Base-by-base conservation (phyloP, 2,113 vertebrate genomes). In the Pomatorhinus ruficollis region DNA sequence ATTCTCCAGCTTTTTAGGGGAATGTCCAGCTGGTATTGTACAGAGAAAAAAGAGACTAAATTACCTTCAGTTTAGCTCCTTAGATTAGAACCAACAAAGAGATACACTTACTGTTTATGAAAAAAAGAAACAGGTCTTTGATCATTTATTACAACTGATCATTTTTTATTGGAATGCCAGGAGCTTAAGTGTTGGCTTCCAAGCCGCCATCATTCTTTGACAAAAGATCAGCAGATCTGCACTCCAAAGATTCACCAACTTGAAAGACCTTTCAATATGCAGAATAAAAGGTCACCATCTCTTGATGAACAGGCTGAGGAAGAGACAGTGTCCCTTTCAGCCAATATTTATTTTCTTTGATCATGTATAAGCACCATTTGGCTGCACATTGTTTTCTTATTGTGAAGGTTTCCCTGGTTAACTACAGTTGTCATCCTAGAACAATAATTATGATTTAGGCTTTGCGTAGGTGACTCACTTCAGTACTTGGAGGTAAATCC, bases 61-160 rank as follows among this genome's bases (percentile, higher is more conserved):
- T 80, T 95, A 90, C 28, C 45, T 90, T 94, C 66, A 61, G 89
- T 72, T 66, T 84, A 72, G 10, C 53, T 95, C 75, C 92, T 95
- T 78, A 45, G 33, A 64, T 77, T 83, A 83, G 25, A 93, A 82
- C 28, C 21, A 69, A 68, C 50, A 53, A 91, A 93, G 53, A 91
- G 76, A 86, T 78, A 45, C 28, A 49, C 64, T 95, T 96, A 87
- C 65, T 81, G 54, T 93, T 97, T 89, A 89, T 83, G 93, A 95
- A 94, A 91, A 96, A 95, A 94, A 91, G 53, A 96, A 97, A 91
- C 24, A 74, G 53, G 50, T 94, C 28, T 95, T 97, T 97, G 94
- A 95, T 95, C 53, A 77, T 96, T 83, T 68, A 76, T 84, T 72
- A 84, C 31, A 47, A 95, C 78, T 76, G 81, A 87, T 70, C 45